These are phyloP conservation scores for Oryzias sinensis DNA, from an alignment of 2,797 vertebrate species.

Conservation along the genomic window DNA sequence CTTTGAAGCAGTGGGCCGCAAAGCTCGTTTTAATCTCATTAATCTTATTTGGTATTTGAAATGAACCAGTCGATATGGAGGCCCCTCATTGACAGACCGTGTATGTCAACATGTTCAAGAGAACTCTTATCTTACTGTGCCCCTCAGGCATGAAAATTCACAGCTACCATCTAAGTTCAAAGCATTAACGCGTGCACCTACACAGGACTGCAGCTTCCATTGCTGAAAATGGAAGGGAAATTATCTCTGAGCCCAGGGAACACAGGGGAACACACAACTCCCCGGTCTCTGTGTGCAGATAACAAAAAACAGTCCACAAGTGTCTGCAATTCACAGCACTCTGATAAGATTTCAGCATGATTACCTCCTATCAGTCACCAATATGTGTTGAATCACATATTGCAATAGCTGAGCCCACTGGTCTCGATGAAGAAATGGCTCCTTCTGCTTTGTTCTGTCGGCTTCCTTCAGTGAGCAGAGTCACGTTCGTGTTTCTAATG, in stretches of 20 bases:
- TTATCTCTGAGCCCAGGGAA: constrained; percentile 59
- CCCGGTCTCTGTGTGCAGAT: constrained; percentile 51
- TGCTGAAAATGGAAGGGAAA: constrained; percentile 49
- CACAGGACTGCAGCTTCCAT: constrained; percentile 44
- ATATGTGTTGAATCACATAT: constrained; percentile 51
- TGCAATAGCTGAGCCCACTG: constrained; percentile 33
- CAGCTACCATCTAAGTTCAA: constrained; percentile 35
- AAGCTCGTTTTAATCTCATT: constrained; percentile 54
- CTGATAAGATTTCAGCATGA: constrained; percentile 68
- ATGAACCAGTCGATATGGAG: constrained; percentile 54
- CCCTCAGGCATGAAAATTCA: constrained; percentile 52
- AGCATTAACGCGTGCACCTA: constrained; percentile 61
- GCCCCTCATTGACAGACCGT: constrained; percentile 49
- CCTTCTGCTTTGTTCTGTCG: constrained; percentile 50
- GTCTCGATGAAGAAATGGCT: constrained; percentile 42
- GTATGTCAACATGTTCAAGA: constrained; percentile 49
- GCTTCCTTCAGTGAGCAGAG: constrained; percentile 60
- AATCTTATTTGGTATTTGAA: constrained; percentile 61
- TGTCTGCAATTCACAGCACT: constrained; percentile 39
- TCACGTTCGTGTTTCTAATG: constrained; percentile 52
- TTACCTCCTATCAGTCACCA: constrained; percentile 63
- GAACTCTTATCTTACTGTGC: constrained; percentile 55
- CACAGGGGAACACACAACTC: constrained; percentile 26
- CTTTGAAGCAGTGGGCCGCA: constrained; percentile 37
- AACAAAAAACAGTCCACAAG: constrained; percentile 35